Evolutionary conservation across 2,113 vertebrate genomes (phyloP), one percentile per base, ranked within the genome.

Genomic region (Onychorhynchus coronatus): DNA sequence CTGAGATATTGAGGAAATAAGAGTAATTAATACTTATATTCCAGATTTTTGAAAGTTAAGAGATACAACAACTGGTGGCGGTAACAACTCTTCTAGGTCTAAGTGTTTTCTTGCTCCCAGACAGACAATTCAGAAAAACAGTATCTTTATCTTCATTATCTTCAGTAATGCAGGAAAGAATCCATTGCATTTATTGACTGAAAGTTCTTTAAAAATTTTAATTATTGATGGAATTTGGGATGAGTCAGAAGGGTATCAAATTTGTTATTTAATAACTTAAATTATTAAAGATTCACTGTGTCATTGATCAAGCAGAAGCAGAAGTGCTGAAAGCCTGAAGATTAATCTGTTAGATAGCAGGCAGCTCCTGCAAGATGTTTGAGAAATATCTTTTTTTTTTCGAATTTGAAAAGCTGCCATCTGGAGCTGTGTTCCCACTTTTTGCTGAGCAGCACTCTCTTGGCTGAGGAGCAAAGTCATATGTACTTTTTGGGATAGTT

Each of bases 301-400:
- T 58, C 47, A 62, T 89, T 79, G 56, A 85, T 93, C 33, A 85
- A 39, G 21, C 3, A 85, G 62, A 75, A 76, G 23, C 23, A 31
- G 30, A 37, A 63, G 10, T 22, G 24, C 31, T 67, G 44, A 65
- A 74, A 89, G 42, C 39, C 55, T 93, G 35, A 80, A 85, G 58
- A 90, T 35, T 33, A 9, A 77, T 85, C 33, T 59, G 14, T 73
- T 59, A 73, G 28, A 55, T 33, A 72, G 33, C 27, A 88, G 67
- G 50, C 33, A 88, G 24, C 11, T 90, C 62, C 82, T 88, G 44
- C 20, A 92, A 80, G 55, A 74, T 75, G 6, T 83, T 80, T 91
- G 55, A 93, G 50, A 91, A 96, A 65, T 80, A 80, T 78, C 59
- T 95, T 92, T 82, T 62, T 91, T 91, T 85, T 90, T 90, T 93